Conservation (phyloP, 2,797 vertebrate genomes). For the Liparis tanakae region DNA sequence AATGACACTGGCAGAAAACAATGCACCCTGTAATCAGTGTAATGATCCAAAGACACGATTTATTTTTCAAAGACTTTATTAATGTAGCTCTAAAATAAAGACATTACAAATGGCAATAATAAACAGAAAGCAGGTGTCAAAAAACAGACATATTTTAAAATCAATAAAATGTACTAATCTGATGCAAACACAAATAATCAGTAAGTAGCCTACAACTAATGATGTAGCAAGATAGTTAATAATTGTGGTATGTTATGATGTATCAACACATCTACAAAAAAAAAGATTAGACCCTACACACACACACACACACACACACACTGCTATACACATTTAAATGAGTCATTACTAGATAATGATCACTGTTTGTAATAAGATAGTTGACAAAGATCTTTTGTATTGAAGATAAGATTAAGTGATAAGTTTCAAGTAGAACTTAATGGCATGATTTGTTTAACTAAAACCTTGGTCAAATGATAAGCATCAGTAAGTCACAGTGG, state of each 20-base stretch:
- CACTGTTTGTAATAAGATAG: slow-evolving; percentile 12
- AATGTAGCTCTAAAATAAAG: slow-evolving; percentile 30
- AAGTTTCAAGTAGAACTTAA: slow-evolving; percentile 3
- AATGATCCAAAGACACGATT: not conserved
- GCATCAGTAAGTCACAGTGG: not conserved
- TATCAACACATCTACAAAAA: slow-evolving; percentile 33
- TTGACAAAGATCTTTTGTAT: not conserved
- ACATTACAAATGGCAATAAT: slow-evolving; percentile 47
- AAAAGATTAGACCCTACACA: slow-evolving; percentile 24
- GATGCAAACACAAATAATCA: slow-evolving; percentile 24
- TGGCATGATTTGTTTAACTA: slow-evolving; percentile 1
- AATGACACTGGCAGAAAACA: not conserved
- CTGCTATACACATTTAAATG: slow-evolving; percentile 2
- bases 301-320: slow-evolving; percentile 6
- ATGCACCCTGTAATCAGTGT: not conserved
- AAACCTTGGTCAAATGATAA: not conserved
- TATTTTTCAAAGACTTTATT: slow-evolving; percentile 47
- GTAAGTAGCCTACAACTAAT: slow-evolving; percentile 24
- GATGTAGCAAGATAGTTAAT: slow-evolving; percentile 2
- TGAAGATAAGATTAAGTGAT: slow-evolving; percentile 16
- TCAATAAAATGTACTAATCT: slow-evolving; percentile 25
- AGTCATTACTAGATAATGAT: slow-evolving; percentile 16
- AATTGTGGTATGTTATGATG: slow-evolving; percentile 35
- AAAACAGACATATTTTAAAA: slow-evolving; percentile 34
- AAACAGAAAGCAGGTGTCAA: slow-evolving; percentile 40